Conservation (phyloP, 2,888 invertebrate species). For the Troilus luridus region DNA sequence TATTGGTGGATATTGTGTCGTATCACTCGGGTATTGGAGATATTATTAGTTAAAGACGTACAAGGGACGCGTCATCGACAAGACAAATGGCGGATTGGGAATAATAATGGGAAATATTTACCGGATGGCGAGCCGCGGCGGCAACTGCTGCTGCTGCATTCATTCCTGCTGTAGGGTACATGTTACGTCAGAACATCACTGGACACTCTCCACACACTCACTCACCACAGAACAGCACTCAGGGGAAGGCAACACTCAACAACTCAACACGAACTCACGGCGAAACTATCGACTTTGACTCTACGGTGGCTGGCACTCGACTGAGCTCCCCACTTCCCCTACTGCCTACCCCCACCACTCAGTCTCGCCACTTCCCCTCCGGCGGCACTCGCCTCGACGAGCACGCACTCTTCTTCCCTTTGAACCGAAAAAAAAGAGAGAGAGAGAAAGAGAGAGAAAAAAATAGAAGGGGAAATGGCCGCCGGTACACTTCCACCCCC, state of each 20-base stretch:
- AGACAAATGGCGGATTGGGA: neutral
- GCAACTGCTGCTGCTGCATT: conserved; percentile 89
- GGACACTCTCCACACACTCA: conserved; percentile 53
- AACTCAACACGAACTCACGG: conserved; percentile 66
- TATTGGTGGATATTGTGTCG: neutral
- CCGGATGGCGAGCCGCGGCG: conserved; percentile 88
- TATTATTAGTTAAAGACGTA: neutral
- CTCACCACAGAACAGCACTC: conserved; percentile 57
- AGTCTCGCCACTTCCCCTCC: conserved; percentile 57
- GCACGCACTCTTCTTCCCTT: conserved; percentile 62
- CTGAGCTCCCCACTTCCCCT: conserved; percentile 62
- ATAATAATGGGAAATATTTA: conserved; percentile 68
- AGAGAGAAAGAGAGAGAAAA: conserved; percentile 64
- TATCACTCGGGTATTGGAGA: neutral
- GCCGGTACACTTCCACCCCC: conserved; percentile 66
- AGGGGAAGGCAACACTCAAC: conserved; percentile 68
- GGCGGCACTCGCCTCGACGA: conserved; percentile 61
- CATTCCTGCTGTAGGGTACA: conserved; percentile 91
- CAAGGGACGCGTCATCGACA: neutral
- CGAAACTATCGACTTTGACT: conserved; percentile 59
- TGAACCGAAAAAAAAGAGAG: conserved; percentile 52
- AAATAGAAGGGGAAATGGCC: conserved; percentile 66
- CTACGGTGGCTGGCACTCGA: conserved; percentile 62
- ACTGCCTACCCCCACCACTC: conserved; percentile 56
- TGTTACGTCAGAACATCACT: conserved; percentile 70